Conservation (phyloP, 2,113 vertebrate species). For the Sinocyclocheilus anophthalmus region DNA sequence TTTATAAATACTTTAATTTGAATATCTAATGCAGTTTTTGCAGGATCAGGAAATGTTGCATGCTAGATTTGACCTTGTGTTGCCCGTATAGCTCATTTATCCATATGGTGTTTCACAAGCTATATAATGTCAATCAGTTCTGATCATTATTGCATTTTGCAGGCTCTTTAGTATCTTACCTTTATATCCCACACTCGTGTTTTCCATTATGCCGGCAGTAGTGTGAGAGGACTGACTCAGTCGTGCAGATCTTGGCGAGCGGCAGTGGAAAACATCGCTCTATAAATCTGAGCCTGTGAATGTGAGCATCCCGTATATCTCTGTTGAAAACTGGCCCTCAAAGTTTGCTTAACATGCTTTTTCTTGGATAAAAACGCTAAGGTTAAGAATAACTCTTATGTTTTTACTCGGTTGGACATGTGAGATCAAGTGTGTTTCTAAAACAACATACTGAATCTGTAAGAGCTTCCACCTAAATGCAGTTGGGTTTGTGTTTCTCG, state of each 20-base stretch:
- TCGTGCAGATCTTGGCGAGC: slow-evolving; percentile 52
- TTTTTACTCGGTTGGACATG: not conserved
- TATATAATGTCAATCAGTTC: not conserved
- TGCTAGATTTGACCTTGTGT: not conserved
- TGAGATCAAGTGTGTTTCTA: slow-evolving; percentile 11
- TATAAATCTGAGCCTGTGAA: slow-evolving; percentile 48
- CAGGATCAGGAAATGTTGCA: not conserved
- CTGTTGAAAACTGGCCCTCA: not conserved
- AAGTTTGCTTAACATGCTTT: not conserved
- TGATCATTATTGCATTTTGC: not conserved
- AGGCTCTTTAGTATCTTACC: not conserved
- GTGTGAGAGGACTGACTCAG: not conserved
- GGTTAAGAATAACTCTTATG: not conserved
- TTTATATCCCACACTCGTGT: not conserved
- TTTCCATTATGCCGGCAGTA: slow-evolving; percentile 33
- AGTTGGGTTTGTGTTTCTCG: not conserved
- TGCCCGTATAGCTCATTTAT: not conserved
- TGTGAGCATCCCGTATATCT: not conserved
- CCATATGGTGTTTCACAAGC: slow-evolving; percentile 16
- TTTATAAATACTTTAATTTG: not conserved
- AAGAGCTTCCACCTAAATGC: not conserved
- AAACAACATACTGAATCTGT: not conserved
- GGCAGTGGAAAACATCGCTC: slow-evolving; percentile 55
- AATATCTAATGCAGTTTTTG: not conserved
- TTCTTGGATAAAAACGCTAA: not conserved